phyloP scores from a whole-genome alignment of 2,113 vertebrate species.

The Guaruba guarouba region DNA sequence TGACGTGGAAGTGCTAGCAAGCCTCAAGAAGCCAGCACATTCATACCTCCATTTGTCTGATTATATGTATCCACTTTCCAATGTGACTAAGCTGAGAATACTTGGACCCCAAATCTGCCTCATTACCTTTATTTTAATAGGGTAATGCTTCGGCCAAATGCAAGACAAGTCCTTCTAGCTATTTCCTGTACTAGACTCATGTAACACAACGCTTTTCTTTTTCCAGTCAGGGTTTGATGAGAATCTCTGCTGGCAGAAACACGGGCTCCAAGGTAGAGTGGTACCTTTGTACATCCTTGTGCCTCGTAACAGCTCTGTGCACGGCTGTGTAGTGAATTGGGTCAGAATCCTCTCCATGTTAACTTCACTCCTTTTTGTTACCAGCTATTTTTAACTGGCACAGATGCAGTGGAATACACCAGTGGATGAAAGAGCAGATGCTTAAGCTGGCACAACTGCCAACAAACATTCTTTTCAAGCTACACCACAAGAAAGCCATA shows the following conservation, averaged over 20 bases:
- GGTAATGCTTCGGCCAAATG: neutral
- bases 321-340: rapidly evolving
- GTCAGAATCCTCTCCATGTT: neutral
- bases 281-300: neutral
- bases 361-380: neutral
- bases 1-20: neutral
- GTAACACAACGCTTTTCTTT: neutral
- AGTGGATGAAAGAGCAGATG: neutral
- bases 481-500: neutral
- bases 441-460: neutral
- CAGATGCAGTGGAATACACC: neutral
- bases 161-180: neutral
- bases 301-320: rapidly evolving
- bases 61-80: neutral
- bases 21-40: neutral
- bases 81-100: neutral
- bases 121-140: neutral
- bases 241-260: neutral
- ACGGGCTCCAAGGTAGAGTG: neutral
- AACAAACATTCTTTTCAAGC: neutral
- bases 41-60: neutral
- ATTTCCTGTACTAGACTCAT: neutral
- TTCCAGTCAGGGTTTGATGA: neutral
- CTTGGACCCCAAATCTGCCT: neutral
- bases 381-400: neutral